Conservation (phyloP, 2,113 vertebrate species). For the Hassar affinis region DNA sequence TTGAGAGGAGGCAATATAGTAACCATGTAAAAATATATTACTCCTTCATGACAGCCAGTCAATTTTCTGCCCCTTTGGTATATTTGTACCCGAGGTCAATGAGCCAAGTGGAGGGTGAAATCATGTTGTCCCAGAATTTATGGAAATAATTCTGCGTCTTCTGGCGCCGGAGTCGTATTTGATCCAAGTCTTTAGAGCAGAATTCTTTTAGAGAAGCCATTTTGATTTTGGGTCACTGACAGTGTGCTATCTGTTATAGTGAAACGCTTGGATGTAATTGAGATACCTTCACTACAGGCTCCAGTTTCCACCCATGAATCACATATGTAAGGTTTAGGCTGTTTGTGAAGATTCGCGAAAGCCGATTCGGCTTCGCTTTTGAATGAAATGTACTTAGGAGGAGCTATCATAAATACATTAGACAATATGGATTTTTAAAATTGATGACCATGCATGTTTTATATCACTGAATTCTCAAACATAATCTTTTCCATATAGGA, state of each 20-base stretch:
- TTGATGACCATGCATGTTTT: background rate
- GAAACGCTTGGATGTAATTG: background rate
- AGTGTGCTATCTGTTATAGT: background rate
- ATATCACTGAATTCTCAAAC: too few species aligned
- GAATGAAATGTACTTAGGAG: background rate
- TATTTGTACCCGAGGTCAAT: conserved; percentile 26
- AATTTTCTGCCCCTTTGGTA: conserved; percentile 11
- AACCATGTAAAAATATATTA: conserved; percentile 24
- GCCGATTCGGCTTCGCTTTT: background rate
- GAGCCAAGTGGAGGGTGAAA: conserved; percentile 31
- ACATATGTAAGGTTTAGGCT: background rate
- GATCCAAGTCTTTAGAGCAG: background rate
- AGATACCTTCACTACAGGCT: background rate
- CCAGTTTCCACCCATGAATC: background rate
- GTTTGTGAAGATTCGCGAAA: background rate
- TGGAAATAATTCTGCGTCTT: conserved; percentile 16
- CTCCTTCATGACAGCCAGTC: conserved; percentile 28
- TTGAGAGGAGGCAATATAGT: conserved; percentile 23
- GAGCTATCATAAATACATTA: background rate
- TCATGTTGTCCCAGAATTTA: conserved; percentile 10
- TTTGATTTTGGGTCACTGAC: conserved; percentile 4
- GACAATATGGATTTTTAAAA: background rate
- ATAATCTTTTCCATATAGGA: too few species aligned
- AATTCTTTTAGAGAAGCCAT: background rate
- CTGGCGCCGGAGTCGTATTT: background rate